A percentile compares a stretch with the other conserved stretches of the same genome.
These are phyloP conservation scores for Phrynocephalus vlangalii DNA, from an alignment of 2,797 vertebrate species.

Conservation along the genomic window DNA sequence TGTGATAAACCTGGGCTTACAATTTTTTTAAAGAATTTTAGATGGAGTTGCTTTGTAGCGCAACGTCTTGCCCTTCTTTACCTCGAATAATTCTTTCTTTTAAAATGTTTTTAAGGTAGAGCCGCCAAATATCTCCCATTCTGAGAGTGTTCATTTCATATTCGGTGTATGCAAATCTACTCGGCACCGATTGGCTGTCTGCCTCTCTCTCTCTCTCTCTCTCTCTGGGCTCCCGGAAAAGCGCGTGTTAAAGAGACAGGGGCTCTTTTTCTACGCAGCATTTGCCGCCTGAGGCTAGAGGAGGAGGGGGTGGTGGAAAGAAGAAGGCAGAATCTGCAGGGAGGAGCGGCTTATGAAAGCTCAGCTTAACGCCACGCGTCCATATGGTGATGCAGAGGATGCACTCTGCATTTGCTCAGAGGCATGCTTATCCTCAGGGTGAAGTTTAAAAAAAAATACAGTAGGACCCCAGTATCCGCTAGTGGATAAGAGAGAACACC, in stretches of 20 bases:
- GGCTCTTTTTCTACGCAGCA: background rate
- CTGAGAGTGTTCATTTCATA: too few species aligned
- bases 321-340: too few species aligned
- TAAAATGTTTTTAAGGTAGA: too few species aligned
- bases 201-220: fast-evolving
- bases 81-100: too few species aligned
- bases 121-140: background rate
- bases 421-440: background rate
- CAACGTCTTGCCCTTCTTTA: background rate
- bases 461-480: too few species aligned
- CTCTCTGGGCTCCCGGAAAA: fast-evolving
- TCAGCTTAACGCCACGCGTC: too few species aligned
- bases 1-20: fast-evolving
- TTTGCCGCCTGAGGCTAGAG: background rate
- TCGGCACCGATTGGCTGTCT: fast-evolving
- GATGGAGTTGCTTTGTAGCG: fast-evolving
- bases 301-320: too few species aligned
- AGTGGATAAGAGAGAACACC: too few species aligned
- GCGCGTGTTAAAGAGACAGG: background rate
- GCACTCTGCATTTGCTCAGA: background rate
- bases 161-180: slow-evolving; percentile 10
- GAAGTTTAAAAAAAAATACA: too few species aligned
- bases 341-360: too few species aligned
- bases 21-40: too few species aligned
- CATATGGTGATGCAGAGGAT: background rate